phyloP scores from a whole-genome alignment of 2,113 vertebrate genomes.

The Phalacrocorax aristotelis region DNA sequence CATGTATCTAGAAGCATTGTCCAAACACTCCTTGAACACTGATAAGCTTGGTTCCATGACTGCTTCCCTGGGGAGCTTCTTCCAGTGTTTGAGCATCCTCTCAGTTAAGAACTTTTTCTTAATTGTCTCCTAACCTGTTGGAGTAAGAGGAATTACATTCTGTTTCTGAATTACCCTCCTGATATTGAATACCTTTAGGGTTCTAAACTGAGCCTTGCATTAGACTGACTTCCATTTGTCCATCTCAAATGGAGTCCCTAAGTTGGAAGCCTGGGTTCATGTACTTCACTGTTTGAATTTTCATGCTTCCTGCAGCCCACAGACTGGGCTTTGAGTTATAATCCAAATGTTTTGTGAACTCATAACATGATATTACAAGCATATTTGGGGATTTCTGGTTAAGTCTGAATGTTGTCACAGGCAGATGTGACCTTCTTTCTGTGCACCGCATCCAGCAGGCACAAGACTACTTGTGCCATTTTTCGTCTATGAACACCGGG shows the following conservation, averaged over 20 bases:
- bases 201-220: neutral
- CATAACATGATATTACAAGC: neutral
- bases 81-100: neutral
- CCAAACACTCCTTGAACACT: neutral
- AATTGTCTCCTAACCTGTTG: neutral
- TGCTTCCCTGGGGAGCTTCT: neutral
- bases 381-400: neutral
- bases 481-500: neutral
- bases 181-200: neutral
- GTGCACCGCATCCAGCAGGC: too few relatives aligned
- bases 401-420: fast-evolving
- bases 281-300: neutral
- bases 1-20: neutral
- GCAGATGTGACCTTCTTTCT: neutral
- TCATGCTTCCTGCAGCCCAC: neutral
- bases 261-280: neutral
- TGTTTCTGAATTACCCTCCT: neutral
- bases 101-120: neutral
- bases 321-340: neutral
- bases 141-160: neutral
- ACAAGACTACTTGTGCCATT: neutral
- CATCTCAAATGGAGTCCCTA: neutral
- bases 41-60: neutral
- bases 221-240: neutral
- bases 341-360: neutral